Base-by-base conservation (phyloP, 2,888 invertebrate species). In the Chesias legatella region DNA sequence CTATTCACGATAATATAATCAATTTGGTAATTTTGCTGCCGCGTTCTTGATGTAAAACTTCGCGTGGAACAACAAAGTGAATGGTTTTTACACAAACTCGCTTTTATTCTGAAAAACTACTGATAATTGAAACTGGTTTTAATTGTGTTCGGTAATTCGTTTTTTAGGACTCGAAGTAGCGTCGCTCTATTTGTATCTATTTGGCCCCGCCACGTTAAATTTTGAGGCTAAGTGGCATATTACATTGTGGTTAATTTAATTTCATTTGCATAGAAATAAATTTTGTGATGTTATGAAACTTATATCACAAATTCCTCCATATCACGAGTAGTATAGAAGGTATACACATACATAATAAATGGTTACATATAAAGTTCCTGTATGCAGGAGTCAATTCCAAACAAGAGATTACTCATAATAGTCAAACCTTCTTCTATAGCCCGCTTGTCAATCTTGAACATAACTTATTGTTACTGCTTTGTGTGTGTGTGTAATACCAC, bases 31-130 rank as follows among this genome's bases (percentile, higher is more conserved):
- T 21, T 27, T 10, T 23, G 13, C 30, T 48, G 24, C 46, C 50
- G 44, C 50, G 30, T 48, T 44, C 42, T 24, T 38, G 27, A 42
- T 43, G 41, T 35, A 41, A 43, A 42, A 25, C 44, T 32, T 58
- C 47, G 67, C 64, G 63, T 68, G 69, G 36, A 56, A 29, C 43
- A 58, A 49, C 50, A 40, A n/a, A n/a, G 51, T 53, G 47, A 43
- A 49, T 41, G 32, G 43, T 47, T 52, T 58, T 51, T 53, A 47
- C 51, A 39, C 25, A 21, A 54, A 53, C 56, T 49, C 52, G 48
- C 54, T 58, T 59, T 62, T 56, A 45, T 48, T 56, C 51, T 40
- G 37, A 55, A 58, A 55, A 62, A 60, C 64, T 32, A 43, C 36
- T 48, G 53, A 54, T 43, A 36, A 40, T 45, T 40, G 26, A 30